Evolutionary conservation across 2,113 vertebrate species (phyloP).

Genomic region (Semicossyphus pulcher): DNA sequence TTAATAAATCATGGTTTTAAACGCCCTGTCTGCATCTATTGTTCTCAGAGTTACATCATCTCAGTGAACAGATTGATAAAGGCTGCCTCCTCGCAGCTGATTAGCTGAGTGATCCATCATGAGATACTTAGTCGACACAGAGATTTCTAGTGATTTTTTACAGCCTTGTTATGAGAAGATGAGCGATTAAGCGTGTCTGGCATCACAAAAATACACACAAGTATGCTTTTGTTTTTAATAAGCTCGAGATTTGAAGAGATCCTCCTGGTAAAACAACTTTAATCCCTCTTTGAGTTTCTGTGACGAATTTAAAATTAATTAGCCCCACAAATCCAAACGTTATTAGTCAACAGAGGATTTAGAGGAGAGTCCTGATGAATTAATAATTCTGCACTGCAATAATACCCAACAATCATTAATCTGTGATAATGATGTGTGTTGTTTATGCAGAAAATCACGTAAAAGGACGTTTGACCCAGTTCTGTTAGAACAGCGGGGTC

Average conservation of each 20-base stretch:
- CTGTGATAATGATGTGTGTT: too few relatives aligned
- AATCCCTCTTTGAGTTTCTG: not conserved
- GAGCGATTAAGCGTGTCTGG: constrained; percentile 6
- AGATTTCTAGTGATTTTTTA: not conserved
- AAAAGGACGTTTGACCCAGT: not conserved
- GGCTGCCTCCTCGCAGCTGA: not conserved
- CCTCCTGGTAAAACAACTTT: not conserved
- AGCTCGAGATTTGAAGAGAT: constrained; percentile 10
- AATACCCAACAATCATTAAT: too few relatives aligned
- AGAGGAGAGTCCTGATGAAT: not conserved
- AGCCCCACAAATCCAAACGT: not conserved
- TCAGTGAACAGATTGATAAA: constrained; percentile 5
- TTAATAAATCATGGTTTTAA: not conserved
- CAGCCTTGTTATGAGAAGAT: not conserved
- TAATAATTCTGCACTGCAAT: not conserved
- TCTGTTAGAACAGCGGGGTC: not conserved
- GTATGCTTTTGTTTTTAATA: constrained; percentile 6
- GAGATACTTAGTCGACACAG: not conserved
- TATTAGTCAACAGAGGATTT: not conserved
- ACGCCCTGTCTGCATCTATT: not conserved
- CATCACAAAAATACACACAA: constrained; percentile 1
- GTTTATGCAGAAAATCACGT: not conserved
- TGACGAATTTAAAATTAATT: constrained; percentile 22
- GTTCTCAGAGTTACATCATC: constrained; percentile 5
- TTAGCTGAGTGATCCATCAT: constrained; percentile 20